A percentile compares a stretch with the other conserved stretches of the same genome.
Conservation (phyloP, 2,888 invertebrate species). For the Siphlonurus alternatus region DNA sequence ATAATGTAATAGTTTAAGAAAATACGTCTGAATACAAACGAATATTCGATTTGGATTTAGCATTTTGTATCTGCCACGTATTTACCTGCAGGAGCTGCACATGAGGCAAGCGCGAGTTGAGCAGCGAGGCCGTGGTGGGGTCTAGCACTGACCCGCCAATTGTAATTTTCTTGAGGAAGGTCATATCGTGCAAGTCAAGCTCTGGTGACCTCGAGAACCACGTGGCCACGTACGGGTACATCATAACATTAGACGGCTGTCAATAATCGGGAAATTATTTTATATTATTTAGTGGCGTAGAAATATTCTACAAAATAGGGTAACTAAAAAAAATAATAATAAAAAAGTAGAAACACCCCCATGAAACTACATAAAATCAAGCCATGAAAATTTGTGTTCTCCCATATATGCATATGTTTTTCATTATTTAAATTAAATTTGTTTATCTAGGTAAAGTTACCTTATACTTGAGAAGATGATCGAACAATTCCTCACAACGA, state of each 20-base stretch:
- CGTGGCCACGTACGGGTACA: conserved; percentile 5
- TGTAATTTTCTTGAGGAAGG: not conserved
- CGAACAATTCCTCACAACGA: not conserved
- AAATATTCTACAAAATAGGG: too few species aligned
- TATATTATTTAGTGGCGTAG: not conserved
- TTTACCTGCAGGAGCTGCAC: not conserved
- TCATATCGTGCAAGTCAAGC: conserved; percentile 2
- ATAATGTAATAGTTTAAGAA: not conserved
- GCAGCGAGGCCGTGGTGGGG: not conserved
- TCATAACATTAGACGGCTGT: not conserved
- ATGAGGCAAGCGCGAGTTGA: not conserved
- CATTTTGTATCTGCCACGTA: too few species aligned
- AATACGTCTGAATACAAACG: too few species aligned
- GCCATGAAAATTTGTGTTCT: too few species aligned
- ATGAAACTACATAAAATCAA: too few species aligned
- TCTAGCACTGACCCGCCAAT: conserved; percentile 4
- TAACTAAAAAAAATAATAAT: too few species aligned
- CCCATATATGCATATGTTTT: too few species aligned
- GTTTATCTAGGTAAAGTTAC: too few species aligned
- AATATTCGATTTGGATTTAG: too few species aligned
- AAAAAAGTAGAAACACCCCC: too few species aligned
- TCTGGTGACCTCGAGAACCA: not conserved
- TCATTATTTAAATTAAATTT: too few species aligned
- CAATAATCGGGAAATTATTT: too few species aligned
- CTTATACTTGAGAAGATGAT: conserved; percentile 3